phyloP scores from a whole-genome alignment of 92 coral and sea anemone genomes.

The Palythoa grandis region DNA sequence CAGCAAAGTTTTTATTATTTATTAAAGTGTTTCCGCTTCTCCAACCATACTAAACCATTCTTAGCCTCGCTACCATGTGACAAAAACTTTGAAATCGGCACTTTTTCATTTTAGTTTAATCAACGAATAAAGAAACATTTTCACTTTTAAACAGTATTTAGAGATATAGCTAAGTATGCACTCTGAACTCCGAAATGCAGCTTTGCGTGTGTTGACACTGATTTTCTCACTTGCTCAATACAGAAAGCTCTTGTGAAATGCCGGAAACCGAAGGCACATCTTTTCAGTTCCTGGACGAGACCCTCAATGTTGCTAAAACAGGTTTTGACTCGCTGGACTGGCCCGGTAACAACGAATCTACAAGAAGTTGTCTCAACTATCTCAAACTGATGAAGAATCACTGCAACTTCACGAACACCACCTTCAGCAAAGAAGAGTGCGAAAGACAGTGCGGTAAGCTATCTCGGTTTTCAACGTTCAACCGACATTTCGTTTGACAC shows the following conservation, averaged over 20 bases:
- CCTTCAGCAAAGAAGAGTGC: slow-evolving; percentile 62
- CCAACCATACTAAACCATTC: too few relatives aligned
- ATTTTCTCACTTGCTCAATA: not conserved
- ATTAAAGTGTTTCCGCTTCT: too few relatives aligned
- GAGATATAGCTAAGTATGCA: too few relatives aligned
- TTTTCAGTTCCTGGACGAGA: slow-evolving; percentile 46
- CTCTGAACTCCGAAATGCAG: too few relatives aligned
- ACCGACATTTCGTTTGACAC: not conserved
- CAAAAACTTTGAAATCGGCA: too few relatives aligned
- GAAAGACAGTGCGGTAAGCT: slow-evolving; percentile 84
- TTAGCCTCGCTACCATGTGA: too few relatives aligned
- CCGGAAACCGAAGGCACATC: slow-evolving; percentile 57
- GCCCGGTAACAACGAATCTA: slow-evolving; percentile 59
- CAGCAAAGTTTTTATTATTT: too few relatives aligned
- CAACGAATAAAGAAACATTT: too few relatives aligned
- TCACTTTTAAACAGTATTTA: too few relatives aligned
- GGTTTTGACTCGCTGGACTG: slow-evolving; percentile 40
- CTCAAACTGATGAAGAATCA: slow-evolving; percentile 47
- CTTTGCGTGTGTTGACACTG: not conserved
- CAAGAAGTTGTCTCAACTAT: slow-evolving; percentile 66
- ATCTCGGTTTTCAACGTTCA: not conserved
- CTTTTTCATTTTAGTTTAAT: too few relatives aligned
- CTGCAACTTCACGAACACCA: slow-evolving; percentile 54
- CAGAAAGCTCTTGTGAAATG: slow-evolving; percentile 74
- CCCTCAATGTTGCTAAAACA: not conserved